A percentile compares a stretch with the other conserved stretches of the same genome.
Conservation (phyloP, 2,113 vertebrate genomes). For the Brachionichthys hirsutus region DNA sequence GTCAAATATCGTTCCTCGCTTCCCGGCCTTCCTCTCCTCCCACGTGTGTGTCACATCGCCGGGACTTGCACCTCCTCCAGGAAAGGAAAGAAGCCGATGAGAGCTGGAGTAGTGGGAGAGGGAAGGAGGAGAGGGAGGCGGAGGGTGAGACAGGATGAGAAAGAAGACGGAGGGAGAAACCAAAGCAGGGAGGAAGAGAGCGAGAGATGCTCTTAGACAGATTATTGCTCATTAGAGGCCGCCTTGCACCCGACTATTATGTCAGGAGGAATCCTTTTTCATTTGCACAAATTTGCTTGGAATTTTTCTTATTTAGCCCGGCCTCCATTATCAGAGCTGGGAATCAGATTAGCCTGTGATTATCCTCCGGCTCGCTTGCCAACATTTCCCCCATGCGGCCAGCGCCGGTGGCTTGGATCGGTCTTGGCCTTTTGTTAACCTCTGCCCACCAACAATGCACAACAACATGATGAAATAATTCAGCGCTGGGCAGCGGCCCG, state of each 20-base stretch:
- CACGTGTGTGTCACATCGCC: constrained; percentile 48
- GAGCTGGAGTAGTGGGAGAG: constrained; percentile 46
- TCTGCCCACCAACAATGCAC: constrained; percentile 62
- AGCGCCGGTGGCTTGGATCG: constrained; percentile 57
- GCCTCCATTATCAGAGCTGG: constrained; percentile 98
- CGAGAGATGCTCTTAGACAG: constrained; percentile 92
- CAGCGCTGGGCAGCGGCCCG: constrained; percentile 29
- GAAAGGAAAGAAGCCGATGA: constrained; percentile 48
- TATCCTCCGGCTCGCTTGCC: constrained; percentile 88
- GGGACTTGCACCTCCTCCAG: constrained; percentile 42
- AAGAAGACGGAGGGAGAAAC: constrained; percentile 59
- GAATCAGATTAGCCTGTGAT: constrained; percentile 99
- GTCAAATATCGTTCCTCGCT: background rate
- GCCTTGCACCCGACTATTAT: constrained; percentile 95
- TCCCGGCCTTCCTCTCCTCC: constrained; percentile 33
- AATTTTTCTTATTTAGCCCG: constrained; percentile 98
- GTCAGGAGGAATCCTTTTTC: constrained; percentile 99
- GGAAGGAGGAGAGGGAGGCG: background rate
- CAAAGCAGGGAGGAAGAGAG: constrained; percentile 33
- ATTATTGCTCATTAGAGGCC: constrained; percentile 99
- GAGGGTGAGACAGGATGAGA: constrained; percentile 41
- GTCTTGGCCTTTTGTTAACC: constrained; percentile 71
- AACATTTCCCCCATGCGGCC: constrained; percentile 87
- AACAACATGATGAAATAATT: constrained; percentile 58
- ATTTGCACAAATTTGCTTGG: constrained; percentile 99